Evolutionary conservation across 2,797 vertebrate genomes (phyloP).

Genomic region (Potorous gilbertii): DNA sequence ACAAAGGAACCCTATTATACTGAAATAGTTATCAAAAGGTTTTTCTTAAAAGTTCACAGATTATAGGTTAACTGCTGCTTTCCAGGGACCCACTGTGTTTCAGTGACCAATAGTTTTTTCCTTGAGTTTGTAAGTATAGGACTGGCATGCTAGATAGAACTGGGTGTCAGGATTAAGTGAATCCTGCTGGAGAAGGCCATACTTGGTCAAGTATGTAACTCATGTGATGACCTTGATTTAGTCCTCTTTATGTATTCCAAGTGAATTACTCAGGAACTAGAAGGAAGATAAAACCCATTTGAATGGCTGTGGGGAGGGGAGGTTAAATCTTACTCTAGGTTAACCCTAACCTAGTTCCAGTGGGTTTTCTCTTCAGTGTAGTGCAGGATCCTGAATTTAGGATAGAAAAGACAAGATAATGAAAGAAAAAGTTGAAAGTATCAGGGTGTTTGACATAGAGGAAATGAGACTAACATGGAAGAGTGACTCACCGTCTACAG

Average conservation of each 20-base stretch:
- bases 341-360: slow-evolving; percentile 22
- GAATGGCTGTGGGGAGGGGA: slow-evolving; percentile 28
- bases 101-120: background rate
- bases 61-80: background rate
- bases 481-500: background rate
- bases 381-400: slow-evolving; percentile 26
- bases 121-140: slow-evolving; percentile 40
- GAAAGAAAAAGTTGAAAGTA: slow-evolving; percentile 23
- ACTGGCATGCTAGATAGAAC: slow-evolving; percentile 15
- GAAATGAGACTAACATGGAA: slow-evolving; percentile 25
- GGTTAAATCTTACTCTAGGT: slow-evolving; percentile 45
- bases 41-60: background rate
- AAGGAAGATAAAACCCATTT: slow-evolving; percentile 42
- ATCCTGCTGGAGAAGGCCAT: slow-evolving; percentile 30
- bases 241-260: slow-evolving; percentile 25
- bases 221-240: slow-evolving; percentile 34
- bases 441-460: slow-evolving; percentile 38
- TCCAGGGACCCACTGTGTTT: background rate
- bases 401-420: slow-evolving; percentile 24
- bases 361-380: slow-evolving; percentile 46
- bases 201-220: slow-evolving; percentile 45
- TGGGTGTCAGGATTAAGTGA: background rate
- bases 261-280: slow-evolving; percentile 50
- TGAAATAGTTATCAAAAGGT: background rate
- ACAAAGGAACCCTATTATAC: background rate